phyloP scores from a whole-genome alignment of 2,888 invertebrate genomes.

The Caenorhabditis zanzibari region DNA sequence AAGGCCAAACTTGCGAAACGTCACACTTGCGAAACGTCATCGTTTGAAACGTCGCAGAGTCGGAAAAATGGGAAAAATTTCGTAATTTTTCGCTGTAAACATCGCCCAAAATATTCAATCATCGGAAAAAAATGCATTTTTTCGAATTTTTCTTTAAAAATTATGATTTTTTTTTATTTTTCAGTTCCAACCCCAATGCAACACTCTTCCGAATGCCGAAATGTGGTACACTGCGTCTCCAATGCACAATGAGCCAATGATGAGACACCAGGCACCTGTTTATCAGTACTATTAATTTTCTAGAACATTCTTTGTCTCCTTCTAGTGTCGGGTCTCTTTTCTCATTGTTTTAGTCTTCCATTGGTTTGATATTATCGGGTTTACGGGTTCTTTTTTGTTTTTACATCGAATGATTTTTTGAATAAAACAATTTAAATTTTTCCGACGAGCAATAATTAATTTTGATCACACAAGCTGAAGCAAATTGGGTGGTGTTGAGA shows the following conservation, averaged over 20 bases:
- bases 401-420: background rate
- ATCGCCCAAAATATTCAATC: too few species aligned
- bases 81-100: too few species aligned
- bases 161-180: background rate
- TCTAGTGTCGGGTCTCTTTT: conserved; percentile 11
- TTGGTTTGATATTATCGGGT: conserved; percentile 6
- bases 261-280: conserved; percentile 5
- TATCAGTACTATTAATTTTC: conserved; percentile 15
- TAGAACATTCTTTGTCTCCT: background rate
- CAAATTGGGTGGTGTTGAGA: background rate
- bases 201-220: conserved; percentile 8
- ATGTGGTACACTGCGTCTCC: conserved; percentile 45
- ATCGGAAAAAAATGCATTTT: background rate
- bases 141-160: background rate
- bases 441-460: conserved; percentile 15
- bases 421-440: background rate
- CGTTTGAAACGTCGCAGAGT: too few species aligned
- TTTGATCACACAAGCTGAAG: conserved; percentile 1
- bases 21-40: too few species aligned
- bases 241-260: conserved; percentile 44
- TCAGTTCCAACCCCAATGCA: conserved; percentile 56
- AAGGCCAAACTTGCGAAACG: too few species aligned
- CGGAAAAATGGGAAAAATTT: too few species aligned
- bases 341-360: background rate
- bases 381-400: conserved; percentile 26